Conservation (phyloP, 2,888 invertebrate species). For the Synanthedon andrenaeformis region DNA sequence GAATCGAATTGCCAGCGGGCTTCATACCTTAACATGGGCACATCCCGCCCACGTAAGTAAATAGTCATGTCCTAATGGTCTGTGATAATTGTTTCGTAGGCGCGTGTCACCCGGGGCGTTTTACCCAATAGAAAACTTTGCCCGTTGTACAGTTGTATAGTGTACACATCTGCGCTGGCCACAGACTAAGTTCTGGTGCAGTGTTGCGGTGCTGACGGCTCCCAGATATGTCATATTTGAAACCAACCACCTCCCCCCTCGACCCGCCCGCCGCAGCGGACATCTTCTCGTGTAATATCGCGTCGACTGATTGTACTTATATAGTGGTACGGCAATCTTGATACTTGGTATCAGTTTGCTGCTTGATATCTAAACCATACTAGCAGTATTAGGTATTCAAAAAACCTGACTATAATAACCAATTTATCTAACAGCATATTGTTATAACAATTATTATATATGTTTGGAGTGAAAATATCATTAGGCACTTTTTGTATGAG, state of each 20-base stretch:
- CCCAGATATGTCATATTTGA: constrained; percentile 65
- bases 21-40: not conserved
- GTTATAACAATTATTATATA: no score
- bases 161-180: constrained; percentile 55
- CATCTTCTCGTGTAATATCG: constrained; percentile 42
- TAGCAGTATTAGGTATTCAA: no score
- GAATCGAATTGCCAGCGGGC: constrained; percentile 28
- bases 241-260: constrained; percentile 12
- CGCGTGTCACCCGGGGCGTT: constrained; percentile 45
- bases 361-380: no score
- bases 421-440: no score
- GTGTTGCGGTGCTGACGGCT: constrained; percentile 58
- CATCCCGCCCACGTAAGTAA: constrained; percentile 43
- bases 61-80: constrained; percentile 60
- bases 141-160: constrained; percentile 15
- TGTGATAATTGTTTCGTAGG: constrained; percentile 55
- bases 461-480: no score
- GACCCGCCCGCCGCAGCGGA: constrained; percentile 26
- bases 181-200: constrained; percentile 59
- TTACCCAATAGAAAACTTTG: constrained; percentile 46
- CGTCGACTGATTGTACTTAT: constrained; percentile 42
- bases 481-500: no score
- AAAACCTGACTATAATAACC: no score
- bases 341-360: constrained; percentile 10
- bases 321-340: constrained; percentile 16